Evolutionary conservation across 1,140 invertebrate species (phyloP).

Genomic region (Sycobia sp.): DNA sequence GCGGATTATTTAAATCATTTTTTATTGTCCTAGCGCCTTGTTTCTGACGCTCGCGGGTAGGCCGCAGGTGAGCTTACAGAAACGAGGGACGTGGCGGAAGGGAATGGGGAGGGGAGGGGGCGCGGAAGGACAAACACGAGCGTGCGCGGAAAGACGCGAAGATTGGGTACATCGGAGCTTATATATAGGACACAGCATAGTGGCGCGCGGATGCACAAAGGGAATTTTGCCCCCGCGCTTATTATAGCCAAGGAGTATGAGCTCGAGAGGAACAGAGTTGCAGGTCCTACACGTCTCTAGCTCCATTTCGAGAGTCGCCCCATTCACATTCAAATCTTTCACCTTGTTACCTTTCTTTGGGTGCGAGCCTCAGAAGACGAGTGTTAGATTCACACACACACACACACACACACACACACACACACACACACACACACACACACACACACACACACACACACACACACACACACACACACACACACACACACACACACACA

Average conservation of each 20-base stretch:
- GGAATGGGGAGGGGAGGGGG: not conserved
- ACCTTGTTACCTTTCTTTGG: conserved; percentile 8
- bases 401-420: not conserved
- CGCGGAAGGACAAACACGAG: not conserved
- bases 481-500: not conserved
- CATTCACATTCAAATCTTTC: conserved; percentile 43
- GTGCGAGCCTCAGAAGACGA: not conserved
- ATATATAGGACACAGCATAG: too few relatives aligned
- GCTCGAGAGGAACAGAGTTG: conserved; percentile 21
- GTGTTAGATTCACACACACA: not conserved
- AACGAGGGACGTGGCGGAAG: not conserved
- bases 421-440: not conserved
- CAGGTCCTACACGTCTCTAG: conserved; percentile 27
- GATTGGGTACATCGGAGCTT: too few relatives aligned
- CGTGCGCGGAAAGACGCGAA: not conserved
- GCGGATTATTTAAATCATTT: conserved; percentile 53
- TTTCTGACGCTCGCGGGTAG: conserved; percentile 39
- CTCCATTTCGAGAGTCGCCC: conserved; percentile 27
- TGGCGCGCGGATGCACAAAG: not conserved
- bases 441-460: not conserved
- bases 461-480: not conserved
- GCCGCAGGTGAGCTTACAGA: conserved; percentile 21
- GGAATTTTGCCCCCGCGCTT: not conserved
- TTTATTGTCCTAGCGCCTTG: conserved; percentile 47
- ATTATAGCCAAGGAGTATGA: too few relatives aligned